Base-by-base conservation (phyloP, 1,140 invertebrate species). In the Oedothorax gibbosus region DNA sequence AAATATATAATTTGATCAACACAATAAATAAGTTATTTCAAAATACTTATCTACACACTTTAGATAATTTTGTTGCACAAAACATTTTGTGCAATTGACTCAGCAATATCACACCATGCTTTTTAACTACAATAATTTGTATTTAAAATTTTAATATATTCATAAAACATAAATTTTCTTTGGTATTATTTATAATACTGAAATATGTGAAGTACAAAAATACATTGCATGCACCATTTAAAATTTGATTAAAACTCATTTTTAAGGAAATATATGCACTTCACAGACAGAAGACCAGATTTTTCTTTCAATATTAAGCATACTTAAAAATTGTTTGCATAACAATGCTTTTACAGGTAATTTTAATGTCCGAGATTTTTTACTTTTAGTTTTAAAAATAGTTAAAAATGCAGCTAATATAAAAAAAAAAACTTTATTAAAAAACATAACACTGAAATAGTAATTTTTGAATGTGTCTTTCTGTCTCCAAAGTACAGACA, bases 1-100 rank as follows among this genome's bases (percentile, higher is more conserved):
- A 77, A 77, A 77, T 77, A 77, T 77, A 77, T 64, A 64, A 75
- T 77, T 77, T 77, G 21, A 64, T 51, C 10, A n/a, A 12, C 15
- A 20, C 75, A 77, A 18, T 21, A 68, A 77, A 65, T 20, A 56
- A 75, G 14, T 75, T 56, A 60, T 75, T 72, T 8, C 15, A 56
- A 57, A 50, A 75, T 35, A 62, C 35, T 57, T 77, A 77, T 77
- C 75, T 77, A 77, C 75, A 77, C 51, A 75, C 35, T 60, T 75
- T 57, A 75, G 57, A 64, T 21, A 21, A 75, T 60, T 21, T 18
- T 57, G 18, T 65, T 77, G 57, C 57, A 65, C 57, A 77, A 57
- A 35, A 35, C 35, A 35, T 1, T 35, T 35, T 2, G 35, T 35
- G 35, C 35, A 35, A 35, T 35, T 35, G 35, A 77, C 51, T 9